These are phyloP conservation scores for Ormyrus thymus DNA, from an alignment of 2,888 invertebrate species.

Conservation along the genomic window DNA sequence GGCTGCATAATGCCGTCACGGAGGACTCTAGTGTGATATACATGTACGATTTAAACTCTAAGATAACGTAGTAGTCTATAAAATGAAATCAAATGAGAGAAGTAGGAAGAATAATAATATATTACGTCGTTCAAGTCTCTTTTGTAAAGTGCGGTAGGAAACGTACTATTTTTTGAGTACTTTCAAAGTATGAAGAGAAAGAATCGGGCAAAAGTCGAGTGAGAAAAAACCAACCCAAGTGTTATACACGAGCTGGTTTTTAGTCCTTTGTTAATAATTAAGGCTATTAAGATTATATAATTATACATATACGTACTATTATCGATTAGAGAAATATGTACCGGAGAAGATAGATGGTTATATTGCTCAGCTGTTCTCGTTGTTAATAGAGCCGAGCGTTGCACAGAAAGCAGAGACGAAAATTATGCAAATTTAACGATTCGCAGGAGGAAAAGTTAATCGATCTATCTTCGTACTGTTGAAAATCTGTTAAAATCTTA, in stretches of 20 bases:
- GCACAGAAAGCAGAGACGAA: constrained; percentile 34
- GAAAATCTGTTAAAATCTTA: constrained; percentile 15
- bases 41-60: constrained; percentile 30
- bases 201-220: constrained; percentile 30
- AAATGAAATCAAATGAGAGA: constrained; percentile 42
- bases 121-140: constrained; percentile 9
- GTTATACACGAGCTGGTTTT: constrained; percentile 18
- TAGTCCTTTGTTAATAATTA: constrained; percentile 37
- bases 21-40: constrained; percentile 68
- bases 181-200: constrained; percentile 15
- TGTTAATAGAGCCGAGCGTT: constrained; percentile 33
- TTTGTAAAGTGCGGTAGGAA: constrained; percentile 37
- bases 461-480: constrained; percentile 6
- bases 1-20: constrained; percentile 58
- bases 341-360: constrained; percentile 9
- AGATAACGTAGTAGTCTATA: constrained; percentile 14
- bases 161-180: constrained; percentile 49
- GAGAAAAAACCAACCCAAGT: constrained; percentile 23
- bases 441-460: neutral
- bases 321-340: constrained; percentile 16
- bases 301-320: constrained; percentile 21
- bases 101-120: neutral
- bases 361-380: constrained; percentile 37
- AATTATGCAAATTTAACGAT: constrained; percentile 23
- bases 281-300: constrained; percentile 28